Base-by-base conservation (phyloP, 1,140 invertebrate species). In the Drosophila lini region DNA sequence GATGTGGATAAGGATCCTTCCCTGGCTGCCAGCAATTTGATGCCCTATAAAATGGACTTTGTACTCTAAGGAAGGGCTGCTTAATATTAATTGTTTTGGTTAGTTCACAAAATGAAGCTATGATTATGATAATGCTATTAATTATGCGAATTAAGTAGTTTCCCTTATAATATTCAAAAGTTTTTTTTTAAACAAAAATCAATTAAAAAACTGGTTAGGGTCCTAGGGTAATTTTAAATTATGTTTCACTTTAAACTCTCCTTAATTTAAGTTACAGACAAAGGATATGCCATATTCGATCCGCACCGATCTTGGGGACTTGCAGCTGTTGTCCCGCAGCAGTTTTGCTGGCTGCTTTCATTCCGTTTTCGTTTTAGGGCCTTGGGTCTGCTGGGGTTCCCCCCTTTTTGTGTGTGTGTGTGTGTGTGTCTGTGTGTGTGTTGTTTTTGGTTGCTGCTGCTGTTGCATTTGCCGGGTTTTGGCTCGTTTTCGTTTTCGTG, bases 401-500 rank as follows among this genome's bases (percentile, higher is more conserved):
- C 61, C 52, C 53, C 8, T 0, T 10, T 10, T n/a, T 4, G 25
- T 28, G 8, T 10, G 7, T 10, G 7, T 32, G 31, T 47, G 22
- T 28, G 45, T 55, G 52, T 38, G 25, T 28, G 8, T 10, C 1
- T 10, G 7, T 32, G 31, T 47, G 22, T 28, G 45, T 55, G 52
- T 38, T 32, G 19, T 36, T 53, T 34, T 15, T 53, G 32, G 50
- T 22, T 53, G 32, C 32, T 10, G 13, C 16, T 40, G 28, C 47
- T 58, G 55, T 75, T 57, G 61, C 56, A 61, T 67, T 78, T 76
- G 53, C 58, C 57, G 44, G 19, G 59, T 56, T 71, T 62, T 70
- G 78, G 58, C 74, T 85, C 74, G 68, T 81, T 89, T 85, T 85
- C 79, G 60, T 85, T 85, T 86, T 88, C 84, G 84, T 88, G 84